Evolutionary conservation across 2,113 vertebrate genomes (phyloP).

Genomic region (Elanoides forficatus): DNA sequence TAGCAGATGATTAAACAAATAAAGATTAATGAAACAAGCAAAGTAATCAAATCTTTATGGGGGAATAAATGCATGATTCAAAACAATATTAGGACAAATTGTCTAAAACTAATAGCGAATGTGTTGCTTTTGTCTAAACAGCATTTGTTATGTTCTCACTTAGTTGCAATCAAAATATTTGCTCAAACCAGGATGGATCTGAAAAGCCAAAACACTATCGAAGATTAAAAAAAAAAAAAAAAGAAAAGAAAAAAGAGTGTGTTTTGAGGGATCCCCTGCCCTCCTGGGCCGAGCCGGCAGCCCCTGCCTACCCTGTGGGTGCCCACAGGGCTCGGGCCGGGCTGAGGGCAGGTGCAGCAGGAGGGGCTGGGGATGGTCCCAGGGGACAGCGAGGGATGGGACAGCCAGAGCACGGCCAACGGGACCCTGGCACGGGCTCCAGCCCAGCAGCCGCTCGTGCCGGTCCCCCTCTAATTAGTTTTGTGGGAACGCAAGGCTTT

Average conservation of each 20-base stretch:
- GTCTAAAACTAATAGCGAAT: slow-evolving; percentile 65
- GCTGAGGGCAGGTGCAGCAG: not conserved
- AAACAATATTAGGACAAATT: slow-evolving; percentile 78
- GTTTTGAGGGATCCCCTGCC: not conserved
- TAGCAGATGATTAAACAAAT: slow-evolving; percentile 81
- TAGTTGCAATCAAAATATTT: slow-evolving; percentile 69
- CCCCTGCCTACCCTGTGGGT: not conserved
- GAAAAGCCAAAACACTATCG: not conserved
- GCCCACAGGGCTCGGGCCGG: fast-evolving
- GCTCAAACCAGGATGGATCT: slow-evolving; percentile 46
- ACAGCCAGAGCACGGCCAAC: fast-evolving
- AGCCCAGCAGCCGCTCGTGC: not conserved
- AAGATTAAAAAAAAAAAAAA: not conserved
- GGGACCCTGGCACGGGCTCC: not conserved
- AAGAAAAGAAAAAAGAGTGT: fast-evolving
- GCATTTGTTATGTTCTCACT: slow-evolving; percentile 59
- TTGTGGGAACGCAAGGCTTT: not conserved
- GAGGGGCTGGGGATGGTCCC: fast-evolving
- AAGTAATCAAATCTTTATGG: slow-evolving; percentile 77
- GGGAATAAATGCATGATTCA: slow-evolving; percentile 68
- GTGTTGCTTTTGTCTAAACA: slow-evolving; percentile 50
- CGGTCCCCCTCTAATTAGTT: not conserved
- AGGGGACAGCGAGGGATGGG: fast-evolving
- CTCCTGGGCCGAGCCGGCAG: fast-evolving
- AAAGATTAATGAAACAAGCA: slow-evolving; percentile 81